Conservation (phyloP, 1,140 invertebrate species). For the Triops longicaudatus region DNA sequence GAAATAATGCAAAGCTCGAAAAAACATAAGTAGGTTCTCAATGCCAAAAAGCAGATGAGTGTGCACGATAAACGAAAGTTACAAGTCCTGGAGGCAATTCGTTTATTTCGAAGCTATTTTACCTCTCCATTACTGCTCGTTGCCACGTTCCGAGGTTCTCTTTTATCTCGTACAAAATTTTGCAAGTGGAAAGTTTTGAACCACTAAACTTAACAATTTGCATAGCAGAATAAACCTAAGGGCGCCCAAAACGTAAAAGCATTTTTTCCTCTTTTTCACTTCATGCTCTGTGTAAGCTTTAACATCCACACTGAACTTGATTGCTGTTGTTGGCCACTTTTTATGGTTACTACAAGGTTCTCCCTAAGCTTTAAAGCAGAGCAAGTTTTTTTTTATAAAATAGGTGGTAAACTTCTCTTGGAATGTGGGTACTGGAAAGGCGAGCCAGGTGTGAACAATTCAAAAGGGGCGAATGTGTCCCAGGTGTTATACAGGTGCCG, state of each 20-base stretch:
- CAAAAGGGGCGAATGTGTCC: neutral
- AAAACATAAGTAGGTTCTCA: too few species aligned
- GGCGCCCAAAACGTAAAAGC: neutral
- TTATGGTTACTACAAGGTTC: conserved; percentile 8
- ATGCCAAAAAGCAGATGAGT: too few species aligned
- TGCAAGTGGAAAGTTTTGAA: neutral
- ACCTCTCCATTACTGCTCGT: neutral
- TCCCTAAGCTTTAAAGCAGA: neutral
- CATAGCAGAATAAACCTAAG: neutral
- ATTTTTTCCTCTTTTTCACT: neutral
- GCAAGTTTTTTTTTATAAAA: conserved; percentile 9
- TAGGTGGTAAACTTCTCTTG: neutral
- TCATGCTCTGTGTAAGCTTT: neutral
- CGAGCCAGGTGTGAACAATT: conserved; percentile 2
- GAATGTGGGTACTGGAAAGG: conserved; percentile 11
- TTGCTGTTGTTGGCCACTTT: neutral
- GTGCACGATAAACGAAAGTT: too few species aligned
- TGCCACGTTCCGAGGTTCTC: neutral
- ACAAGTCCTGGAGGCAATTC: too few species aligned
- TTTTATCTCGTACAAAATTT: neutral
- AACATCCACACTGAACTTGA: neutral
- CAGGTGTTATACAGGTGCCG: conserved; percentile 7
- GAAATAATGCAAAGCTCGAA: too few species aligned
- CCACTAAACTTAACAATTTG: neutral
- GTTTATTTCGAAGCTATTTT: neutral